These are phyloP conservation scores for Drosophila falleni DNA, from an alignment of 2,888 invertebrate species.

Conservation along the genomic window DNA sequence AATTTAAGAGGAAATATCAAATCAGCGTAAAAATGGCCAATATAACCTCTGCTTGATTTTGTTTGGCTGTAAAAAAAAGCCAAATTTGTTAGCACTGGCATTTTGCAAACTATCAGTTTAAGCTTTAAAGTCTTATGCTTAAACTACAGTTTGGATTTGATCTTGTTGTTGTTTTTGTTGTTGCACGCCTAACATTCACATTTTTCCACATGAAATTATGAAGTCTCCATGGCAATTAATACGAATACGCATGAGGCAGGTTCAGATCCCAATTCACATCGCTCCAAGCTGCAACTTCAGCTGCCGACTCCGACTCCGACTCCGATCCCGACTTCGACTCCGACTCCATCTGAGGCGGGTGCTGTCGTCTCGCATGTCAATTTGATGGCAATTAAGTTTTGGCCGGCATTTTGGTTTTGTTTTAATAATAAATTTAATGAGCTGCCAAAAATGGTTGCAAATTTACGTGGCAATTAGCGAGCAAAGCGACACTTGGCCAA, in stretches of 20 bases:
- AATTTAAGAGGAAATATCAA: no score
- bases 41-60: neutral
- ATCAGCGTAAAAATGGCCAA: neutral
- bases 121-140: slow-evolving; percentile 59
- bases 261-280: neutral
- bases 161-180: slow-evolving; percentile 30
- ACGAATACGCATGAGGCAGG: slow-evolving; percentile 72
- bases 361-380: slow-evolving; percentile 81
- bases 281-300: slow-evolving; percentile 7
- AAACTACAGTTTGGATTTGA: slow-evolving; percentile 61
- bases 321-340: slow-evolving; percentile 2
- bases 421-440: slow-evolving; percentile 82
- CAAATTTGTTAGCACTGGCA: neutral
- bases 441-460: slow-evolving; percentile 83
- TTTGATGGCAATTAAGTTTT: slow-evolving; percentile 79
- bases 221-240: slow-evolving; percentile 79
- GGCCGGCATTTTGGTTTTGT: slow-evolving; percentile 69
- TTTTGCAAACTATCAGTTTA: slow-evolving; percentile 12
- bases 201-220: slow-evolving; percentile 80
- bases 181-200: slow-evolving; percentile 75
- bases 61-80: neutral
- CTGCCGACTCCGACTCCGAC: slow-evolving; percentile 9
- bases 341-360: slow-evolving; percentile 60
- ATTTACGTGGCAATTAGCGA: slow-evolving; percentile 80
- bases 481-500: slow-evolving; percentile 75